These are phyloP conservation scores for Bradypus variegatus DNA, from an alignment of 2,797 vertebrate genomes.

Conservation along the genomic window DNA sequence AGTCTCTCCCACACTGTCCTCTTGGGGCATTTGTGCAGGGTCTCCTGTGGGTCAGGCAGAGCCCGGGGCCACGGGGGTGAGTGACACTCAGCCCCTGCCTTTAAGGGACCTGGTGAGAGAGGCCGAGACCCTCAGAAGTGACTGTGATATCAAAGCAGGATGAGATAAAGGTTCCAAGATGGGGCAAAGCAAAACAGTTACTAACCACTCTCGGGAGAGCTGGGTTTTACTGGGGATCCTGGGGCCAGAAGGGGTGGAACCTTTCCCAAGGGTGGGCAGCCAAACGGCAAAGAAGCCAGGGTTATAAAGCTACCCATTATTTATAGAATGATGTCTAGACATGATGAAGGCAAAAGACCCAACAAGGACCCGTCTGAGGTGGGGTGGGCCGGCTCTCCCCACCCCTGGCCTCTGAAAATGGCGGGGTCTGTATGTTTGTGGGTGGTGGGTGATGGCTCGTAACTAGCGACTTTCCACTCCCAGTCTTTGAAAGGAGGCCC, in stretches of 20 bases:
- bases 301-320: background rate
- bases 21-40: background rate
- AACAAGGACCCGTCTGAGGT: background rate
- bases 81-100: background rate
- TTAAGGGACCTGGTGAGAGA: background rate
- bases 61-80: background rate
- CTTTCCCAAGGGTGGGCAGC: background rate
- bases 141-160: background rate
- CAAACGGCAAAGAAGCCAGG: background rate
- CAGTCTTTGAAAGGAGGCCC: background rate
- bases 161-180: background rate
- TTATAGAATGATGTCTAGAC: background rate
- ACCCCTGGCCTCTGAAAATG: background rate
- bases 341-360: background rate
- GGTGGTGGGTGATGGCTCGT: background rate
- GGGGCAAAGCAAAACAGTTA: background rate
- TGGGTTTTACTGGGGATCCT: background rate
- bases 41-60: background rate
- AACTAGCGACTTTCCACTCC: background rate
- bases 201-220: background rate
- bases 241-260: background rate
- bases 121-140: background rate
- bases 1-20: too few species aligned
- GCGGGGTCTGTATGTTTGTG: accelerated
- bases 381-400: background rate